phyloP scores from a whole-genome alignment of 1,140 invertebrate genomes.

The Archivesica marissinica region DNA sequence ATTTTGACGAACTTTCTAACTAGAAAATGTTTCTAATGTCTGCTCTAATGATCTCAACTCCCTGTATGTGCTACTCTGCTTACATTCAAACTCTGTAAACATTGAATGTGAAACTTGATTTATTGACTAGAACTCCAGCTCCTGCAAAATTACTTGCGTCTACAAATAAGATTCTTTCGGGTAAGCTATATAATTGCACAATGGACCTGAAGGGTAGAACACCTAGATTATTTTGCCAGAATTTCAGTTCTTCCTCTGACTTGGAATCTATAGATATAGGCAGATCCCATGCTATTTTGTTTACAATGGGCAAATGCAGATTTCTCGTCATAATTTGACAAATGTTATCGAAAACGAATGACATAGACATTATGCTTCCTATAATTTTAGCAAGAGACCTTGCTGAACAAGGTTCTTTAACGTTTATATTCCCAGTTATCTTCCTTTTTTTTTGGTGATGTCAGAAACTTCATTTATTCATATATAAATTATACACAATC shows the following conservation, averaged over 20 bases:
- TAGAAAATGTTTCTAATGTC: background rate
- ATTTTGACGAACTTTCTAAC: background rate
- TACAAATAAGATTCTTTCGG: slow-evolving; percentile 29
- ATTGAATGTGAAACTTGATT: slow-evolving; percentile 10
- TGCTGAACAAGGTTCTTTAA: no score
- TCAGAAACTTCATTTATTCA: no score
- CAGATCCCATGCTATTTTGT: background rate
- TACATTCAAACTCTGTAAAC: background rate
- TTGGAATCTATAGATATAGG: background rate
- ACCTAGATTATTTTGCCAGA: background rate
- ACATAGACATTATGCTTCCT: slow-evolving; percentile 15
- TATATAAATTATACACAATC: no score
- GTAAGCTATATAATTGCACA: background rate
- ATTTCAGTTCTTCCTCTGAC: background rate
- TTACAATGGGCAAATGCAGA: background rate
- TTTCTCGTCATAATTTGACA: slow-evolving; percentile 23
- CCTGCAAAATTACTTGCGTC: slow-evolving; percentile 32
- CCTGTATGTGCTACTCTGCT: background rate
- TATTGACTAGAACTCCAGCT: background rate
- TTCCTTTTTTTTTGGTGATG: no score
- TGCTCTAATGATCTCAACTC: background rate
- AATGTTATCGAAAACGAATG: slow-evolving; percentile 14
- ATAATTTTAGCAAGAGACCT: background rate
- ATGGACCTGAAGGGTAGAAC: background rate
- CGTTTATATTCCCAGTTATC: no score